A percentile compares a stretch with the other conserved stretches of the same genome.
Conservation (phyloP, 2,888 invertebrate genomes). For the Meghimatium bilineatum region DNA sequence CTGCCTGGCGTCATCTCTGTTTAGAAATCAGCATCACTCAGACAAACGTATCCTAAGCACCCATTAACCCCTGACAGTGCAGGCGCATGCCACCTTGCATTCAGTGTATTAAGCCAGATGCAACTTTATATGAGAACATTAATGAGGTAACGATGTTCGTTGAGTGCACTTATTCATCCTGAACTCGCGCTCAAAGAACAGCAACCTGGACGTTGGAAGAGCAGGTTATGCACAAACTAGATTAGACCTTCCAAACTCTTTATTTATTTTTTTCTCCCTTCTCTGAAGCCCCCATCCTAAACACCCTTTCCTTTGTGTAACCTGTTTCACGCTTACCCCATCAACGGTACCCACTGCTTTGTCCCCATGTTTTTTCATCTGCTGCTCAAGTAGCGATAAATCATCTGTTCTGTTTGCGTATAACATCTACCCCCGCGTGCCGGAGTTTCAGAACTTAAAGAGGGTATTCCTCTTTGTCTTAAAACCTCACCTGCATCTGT, state of each 20-base stretch:
- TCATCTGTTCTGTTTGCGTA: slow-evolving; percentile 69
- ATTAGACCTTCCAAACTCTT: slow-evolving; percentile 27
- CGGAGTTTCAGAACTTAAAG: slow-evolving; percentile 59
- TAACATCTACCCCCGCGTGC: slow-evolving; percentile 66
- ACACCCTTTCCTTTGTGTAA: slow-evolving; percentile 46
- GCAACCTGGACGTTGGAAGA: slow-evolving; percentile 31
- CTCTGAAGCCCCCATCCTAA: slow-evolving; percentile 37
- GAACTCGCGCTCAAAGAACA: slow-evolving; percentile 21
- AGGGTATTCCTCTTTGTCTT: slow-evolving; percentile 64
- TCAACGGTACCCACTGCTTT: slow-evolving; percentile 48
- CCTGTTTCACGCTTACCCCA: slow-evolving; percentile 45
- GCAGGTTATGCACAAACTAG: slow-evolving; percentile 39
- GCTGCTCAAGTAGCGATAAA: slow-evolving; percentile 73
- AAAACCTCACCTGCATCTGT: slow-evolving; percentile 66
- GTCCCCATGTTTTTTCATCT: slow-evolving; percentile 60
- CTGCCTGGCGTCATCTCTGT: slow-evolving; percentile 32
- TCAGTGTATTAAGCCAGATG: slow-evolving; percentile 36
- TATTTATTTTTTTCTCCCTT: slow-evolving; percentile 3
- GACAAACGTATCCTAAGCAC: slow-evolving; percentile 30
- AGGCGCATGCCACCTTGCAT: slow-evolving; percentile 24
- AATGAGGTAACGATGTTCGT: slow-evolving; percentile 37
- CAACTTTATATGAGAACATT: slow-evolving; percentile 29
- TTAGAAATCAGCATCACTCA: slow-evolving; percentile 33
- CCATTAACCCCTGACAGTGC: slow-evolving; percentile 44
- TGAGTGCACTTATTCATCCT: slow-evolving; percentile 42